These are phyloP conservation scores for Corvus moneduloides DNA, from an alignment of 2,113 vertebrate species.

Conservation along the genomic window DNA sequence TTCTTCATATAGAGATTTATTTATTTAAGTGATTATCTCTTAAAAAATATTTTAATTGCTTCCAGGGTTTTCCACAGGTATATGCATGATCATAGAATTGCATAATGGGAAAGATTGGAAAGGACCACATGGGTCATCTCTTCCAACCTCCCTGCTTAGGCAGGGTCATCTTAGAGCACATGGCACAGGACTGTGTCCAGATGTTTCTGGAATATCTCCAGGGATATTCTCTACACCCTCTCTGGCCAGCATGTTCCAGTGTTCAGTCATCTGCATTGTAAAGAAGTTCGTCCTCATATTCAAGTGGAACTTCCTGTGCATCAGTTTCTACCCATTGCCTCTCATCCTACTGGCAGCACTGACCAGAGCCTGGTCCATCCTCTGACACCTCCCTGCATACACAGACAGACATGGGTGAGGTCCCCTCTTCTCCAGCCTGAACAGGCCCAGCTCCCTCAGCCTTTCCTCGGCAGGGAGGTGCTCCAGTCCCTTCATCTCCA, in stretches of 20 bases:
- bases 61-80: neutral
- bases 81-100: neutral
- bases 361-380: neutral
- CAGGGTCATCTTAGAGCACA: neutral
- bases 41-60: neutral
- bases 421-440: neutral
- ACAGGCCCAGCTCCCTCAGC: neutral
- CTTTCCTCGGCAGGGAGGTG: neutral
- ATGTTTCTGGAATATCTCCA: neutral
- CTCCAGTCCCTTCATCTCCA: neutral
- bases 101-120: neutral
- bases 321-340: neutral
- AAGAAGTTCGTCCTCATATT: neutral
- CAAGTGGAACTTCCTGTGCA: neutral
- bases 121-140: neutral
- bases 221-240: neutral
- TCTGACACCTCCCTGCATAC: neutral
- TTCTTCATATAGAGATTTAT: neutral
- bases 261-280: neutral
- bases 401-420: neutral
- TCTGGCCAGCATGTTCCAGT: neutral
- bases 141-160: neutral
- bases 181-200: neutral
- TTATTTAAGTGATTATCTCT: neutral
- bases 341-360: neutral